Conservation (phyloP, 2,888 invertebrate genomes). For the Agelastica alni region DNA sequence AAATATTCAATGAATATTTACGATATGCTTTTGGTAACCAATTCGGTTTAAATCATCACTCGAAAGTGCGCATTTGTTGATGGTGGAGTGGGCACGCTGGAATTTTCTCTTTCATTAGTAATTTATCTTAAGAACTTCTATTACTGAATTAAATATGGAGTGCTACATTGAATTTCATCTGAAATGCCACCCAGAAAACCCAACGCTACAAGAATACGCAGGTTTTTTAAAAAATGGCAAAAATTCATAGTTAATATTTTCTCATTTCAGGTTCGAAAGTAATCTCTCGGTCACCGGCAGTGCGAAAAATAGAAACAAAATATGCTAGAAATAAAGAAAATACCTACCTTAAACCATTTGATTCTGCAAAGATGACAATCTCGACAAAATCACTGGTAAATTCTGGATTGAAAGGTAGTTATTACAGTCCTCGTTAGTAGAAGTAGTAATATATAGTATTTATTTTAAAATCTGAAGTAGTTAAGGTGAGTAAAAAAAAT, state of each 20-base stretch:
- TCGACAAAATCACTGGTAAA: background rate
- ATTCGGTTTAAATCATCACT: too few species aligned
- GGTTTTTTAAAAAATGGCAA: too few species aligned
- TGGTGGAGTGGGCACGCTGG: too few species aligned
- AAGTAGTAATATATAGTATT: background rate
- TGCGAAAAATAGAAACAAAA: background rate
- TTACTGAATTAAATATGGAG: too few species aligned
- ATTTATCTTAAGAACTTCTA: too few species aligned
- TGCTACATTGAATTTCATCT: too few species aligned
- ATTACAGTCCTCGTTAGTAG: background rate
- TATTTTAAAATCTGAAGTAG: background rate
- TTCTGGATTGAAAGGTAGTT: background rate
- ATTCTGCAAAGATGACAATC: background rate
- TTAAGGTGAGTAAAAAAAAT: background rate
- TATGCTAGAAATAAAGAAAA: background rate
- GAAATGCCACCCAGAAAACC: too few species aligned
- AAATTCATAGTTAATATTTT: constrained; percentile 7
- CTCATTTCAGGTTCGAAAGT: background rate
- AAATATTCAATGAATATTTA: too few species aligned
- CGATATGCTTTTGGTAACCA: too few species aligned
- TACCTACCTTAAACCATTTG: background rate
- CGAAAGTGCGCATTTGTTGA: too few species aligned
- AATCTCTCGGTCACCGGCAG: background rate
- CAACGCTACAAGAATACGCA: too few species aligned
- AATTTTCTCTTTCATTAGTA: too few species aligned